These are phyloP conservation scores for Sipha maydis DNA, from an alignment of 2,888 invertebrate genomes.

Conservation along the genomic window DNA sequence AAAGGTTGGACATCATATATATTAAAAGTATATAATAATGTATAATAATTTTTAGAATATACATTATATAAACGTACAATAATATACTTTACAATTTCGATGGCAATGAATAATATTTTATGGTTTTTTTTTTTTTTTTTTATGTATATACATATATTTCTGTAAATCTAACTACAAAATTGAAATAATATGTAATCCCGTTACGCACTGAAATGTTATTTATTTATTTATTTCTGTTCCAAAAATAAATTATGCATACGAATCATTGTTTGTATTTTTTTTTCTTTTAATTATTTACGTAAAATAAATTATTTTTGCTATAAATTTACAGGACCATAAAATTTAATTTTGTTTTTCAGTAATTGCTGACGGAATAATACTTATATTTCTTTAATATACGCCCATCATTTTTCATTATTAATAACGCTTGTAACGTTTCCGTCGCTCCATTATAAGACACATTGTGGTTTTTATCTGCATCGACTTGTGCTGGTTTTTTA, in stretches of 20 bases:
- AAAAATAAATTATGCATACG: constrained; percentile 2
- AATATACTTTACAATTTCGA: too few species aligned
- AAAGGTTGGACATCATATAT: too few species aligned
- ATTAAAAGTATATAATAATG: too few species aligned
- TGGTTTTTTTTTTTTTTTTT: too few species aligned
- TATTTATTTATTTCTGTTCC: too few species aligned
- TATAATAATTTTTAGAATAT: too few species aligned
- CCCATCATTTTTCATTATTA: constrained; percentile 47
- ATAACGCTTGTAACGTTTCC: constrained; percentile 23
- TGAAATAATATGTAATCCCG: neutral
- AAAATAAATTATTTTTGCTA: constrained; percentile 36
- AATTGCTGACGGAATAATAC: constrained; percentile 38
- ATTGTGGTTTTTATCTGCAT: constrained; percentile 21
- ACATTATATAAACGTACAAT: too few species aligned
- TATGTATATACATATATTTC: neutral
- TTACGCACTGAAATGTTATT: too few species aligned
- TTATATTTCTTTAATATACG: constrained; percentile 27
- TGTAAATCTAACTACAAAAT: neutral
- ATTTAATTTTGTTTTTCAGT: neutral
- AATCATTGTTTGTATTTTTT: neutral
- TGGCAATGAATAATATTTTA: neutral
- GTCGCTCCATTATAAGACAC: neutral
- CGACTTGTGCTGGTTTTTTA: constrained; percentile 9
- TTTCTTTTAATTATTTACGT: constrained; percentile 19
- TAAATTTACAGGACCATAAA: constrained; percentile 21